Evolutionary conservation across 53 echinoderm and acorn worm species (phyloP).

Genomic region (Paracentrotus lividus): DNA sequence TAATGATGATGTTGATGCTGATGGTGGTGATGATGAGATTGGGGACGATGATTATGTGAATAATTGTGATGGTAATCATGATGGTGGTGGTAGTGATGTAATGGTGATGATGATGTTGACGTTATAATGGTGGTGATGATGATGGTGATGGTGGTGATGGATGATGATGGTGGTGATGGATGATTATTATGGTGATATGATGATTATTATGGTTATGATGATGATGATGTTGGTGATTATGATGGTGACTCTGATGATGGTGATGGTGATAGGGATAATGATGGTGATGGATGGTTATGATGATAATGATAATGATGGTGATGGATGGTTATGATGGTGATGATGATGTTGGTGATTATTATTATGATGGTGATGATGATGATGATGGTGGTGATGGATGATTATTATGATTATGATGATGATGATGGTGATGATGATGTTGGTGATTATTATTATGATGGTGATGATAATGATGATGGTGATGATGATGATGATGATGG

Average conservation of each 20-base stretch:
- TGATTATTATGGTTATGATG: neutral
- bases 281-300: neutral
- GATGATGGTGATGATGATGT: neutral
- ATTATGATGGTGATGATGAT: no score
- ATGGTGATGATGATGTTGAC: neutral
- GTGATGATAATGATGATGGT: neutral
- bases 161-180: no score
- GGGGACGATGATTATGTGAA: neutral
- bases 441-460: neutral
- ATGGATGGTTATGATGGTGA: neutral
- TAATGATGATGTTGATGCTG: neutral
- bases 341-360: no score
- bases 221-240: neutral
- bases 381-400: neutral
- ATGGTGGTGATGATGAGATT: neutral
- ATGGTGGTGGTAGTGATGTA: neutral
- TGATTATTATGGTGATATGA: no score
- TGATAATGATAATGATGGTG: neutral
- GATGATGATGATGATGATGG: neutral
- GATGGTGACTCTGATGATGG: neutral
- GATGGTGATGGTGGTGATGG: neutral
- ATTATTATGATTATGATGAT: no score
- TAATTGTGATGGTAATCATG: neutral
- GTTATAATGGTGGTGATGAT: neutral
- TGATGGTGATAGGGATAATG: neutral